Conservation (phyloP, 2,113 vertebrate species). For the Proteles cristata region DNA sequence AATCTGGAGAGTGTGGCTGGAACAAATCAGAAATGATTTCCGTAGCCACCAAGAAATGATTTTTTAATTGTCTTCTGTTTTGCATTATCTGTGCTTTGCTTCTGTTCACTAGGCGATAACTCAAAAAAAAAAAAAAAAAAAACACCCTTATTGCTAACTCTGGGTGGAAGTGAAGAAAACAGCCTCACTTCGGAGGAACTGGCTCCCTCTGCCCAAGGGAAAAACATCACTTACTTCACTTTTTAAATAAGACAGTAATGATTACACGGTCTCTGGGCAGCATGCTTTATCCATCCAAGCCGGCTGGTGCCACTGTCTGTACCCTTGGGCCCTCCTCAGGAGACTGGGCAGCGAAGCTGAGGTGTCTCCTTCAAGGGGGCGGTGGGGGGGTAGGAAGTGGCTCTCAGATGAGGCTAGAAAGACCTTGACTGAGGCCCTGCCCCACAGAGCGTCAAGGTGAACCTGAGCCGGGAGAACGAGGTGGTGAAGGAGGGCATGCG, state of each 20-base stretch:
- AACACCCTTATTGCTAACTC: neutral
- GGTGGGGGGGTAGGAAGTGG: neutral
- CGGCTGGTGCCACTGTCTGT: fast-evolving
- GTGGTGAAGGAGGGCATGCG: conserved; percentile 93
- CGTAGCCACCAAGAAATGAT: neutral
- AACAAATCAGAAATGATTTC: conserved; percentile 43
- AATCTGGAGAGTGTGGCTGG: neutral
- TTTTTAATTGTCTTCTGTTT: conserved; percentile 50
- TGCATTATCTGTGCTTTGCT: conserved; percentile 49
- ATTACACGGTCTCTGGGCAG: neutral
- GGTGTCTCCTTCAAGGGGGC: neutral
- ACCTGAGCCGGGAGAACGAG: conserved; percentile 96
- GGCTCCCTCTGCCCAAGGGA: neutral
- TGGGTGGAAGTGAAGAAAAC: neutral
- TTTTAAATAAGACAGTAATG: neutral
- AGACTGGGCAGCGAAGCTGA: neutral
- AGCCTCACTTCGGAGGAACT: neutral
- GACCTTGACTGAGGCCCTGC: neutral
- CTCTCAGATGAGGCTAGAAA: neutral
- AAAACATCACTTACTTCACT: neutral
- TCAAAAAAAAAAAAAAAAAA: neutral
- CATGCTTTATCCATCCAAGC: neutral
- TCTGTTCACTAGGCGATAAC: conserved; percentile 49
- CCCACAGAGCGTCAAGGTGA: conserved; percentile 94
- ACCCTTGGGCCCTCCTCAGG: too few relatives aligned